Evolutionary conservation across 2,888 invertebrate genomes (phyloP), one percentile per base, ranked within the genome.

Genomic region (Choreutis nemorana): DNA sequence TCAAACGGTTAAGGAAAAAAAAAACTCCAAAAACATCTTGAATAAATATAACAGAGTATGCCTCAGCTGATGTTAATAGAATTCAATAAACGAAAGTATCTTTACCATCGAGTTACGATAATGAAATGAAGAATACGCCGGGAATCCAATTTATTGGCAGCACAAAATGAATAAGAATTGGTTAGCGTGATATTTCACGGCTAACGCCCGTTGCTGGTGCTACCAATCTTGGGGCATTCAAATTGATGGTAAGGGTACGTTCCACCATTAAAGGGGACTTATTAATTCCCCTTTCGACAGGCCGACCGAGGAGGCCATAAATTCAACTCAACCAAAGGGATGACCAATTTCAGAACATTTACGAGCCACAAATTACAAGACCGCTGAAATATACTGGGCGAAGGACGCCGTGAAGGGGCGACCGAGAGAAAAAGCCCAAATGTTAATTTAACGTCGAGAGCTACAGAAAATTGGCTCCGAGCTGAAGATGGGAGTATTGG

Each of bases 261-360:
- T 77, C 73, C 68, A 72, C 70, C 78, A 78, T 78, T 78, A 78
- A 67, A 67, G 67, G 66, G 73, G 72, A 67, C 77, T 77, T 78
- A 78, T 77, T 77, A 77, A 78, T 78, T 78, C 70, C 72, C 73
- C 73, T 78, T 78, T 78, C 77, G 77, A 77, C 77, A 77, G 73
- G 65, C 72, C 72, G 64, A 64, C 72, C 75, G 75, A 72, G 68
- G 56, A 70, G 70, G 67, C 75, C 63, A 77, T 78, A 78, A 78
- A 78, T 78, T 77, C 68, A 67, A 72, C 75, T 73, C 75, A 66
- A 71, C 77, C 78, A 73, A 77, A 78, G 75, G 78, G 77, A 78
- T 78, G 77, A 78, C 78, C 78, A 78, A 78, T 78, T 78, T 78
- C 75, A 70, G 77, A 77, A 75, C 78, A 77, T 77, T 78, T 77